Base-by-base conservation (phyloP, 2,888 invertebrate species). In the Orthosia cruda region DNA sequence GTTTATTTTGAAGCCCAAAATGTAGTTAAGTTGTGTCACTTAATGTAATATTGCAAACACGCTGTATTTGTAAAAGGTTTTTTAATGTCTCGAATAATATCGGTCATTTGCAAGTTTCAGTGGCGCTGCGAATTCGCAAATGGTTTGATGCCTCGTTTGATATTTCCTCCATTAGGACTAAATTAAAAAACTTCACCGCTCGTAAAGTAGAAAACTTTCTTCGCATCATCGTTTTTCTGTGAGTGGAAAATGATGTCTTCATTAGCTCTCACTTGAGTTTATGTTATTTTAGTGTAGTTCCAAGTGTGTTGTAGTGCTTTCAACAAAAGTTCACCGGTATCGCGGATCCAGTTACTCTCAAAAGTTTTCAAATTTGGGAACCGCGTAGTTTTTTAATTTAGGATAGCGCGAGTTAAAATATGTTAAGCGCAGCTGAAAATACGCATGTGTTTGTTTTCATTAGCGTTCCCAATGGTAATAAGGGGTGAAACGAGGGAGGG, bases 151-250 rank as follows among this genome's bases (percentile, higher is more conserved):
- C 64, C 73, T 80, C 75, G 74, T 86, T 86, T 86, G 86, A 87
- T 86, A 86, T 88, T 87, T 86, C 66, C 75, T 83, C 84, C 86
- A 86, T 86, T 88, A 86, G 73, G 71, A 67, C 71, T 61, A 87
- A 86, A 86, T 83, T 86, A 87, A 87, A 86, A 86, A 88, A 86
- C 84, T 88, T 88, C 73, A 78, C 62, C 55, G 75, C 75, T 72
- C 80, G 76, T 78, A 84, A 87, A 87, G 76, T 75, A 63, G 15
- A 59, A 62, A 84, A 80, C 65, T 86, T 86, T 81, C 75, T 81
- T 80, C 64, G 59, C 77, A 74, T 73, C 76, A 88, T 74, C 78
- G 71, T 81, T 86, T 80, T 73, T 54, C 55, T 71, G 75, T 64
- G 57, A 84, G 74, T 81, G 70, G 71, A 80, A 74, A 88, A 84